phyloP scores from a whole-genome alignment of 2,797 vertebrate species.

The Sebastes nivosus region DNA sequence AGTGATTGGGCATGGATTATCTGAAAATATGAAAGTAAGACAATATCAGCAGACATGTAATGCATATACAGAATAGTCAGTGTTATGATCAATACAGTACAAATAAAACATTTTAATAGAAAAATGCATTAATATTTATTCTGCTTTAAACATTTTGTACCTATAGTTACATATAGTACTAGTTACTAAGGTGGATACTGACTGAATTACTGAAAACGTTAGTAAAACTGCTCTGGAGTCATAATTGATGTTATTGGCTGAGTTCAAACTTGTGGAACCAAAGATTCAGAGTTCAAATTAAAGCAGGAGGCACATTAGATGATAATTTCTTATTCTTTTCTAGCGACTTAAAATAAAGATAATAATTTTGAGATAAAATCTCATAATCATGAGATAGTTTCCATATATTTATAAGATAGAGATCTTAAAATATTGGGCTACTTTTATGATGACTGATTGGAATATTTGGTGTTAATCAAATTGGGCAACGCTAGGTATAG shows the following conservation, averaged over 20 bases:
- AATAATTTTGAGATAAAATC: background rate
- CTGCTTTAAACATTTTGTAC: background rate
- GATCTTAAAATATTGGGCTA: background rate
- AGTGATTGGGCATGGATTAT: slow-evolving; percentile 66
- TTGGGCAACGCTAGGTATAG: background rate
- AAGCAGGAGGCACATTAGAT: background rate
- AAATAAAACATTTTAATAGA: background rate
- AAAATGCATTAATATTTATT: background rate
- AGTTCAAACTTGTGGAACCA: background rate
- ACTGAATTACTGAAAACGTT: background rate
- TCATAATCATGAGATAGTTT: background rate
- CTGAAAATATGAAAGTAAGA: slow-evolving; percentile 47
- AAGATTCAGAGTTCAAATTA: background rate
- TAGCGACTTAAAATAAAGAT: background rate
- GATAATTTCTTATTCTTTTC: background rate
- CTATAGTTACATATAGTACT: background rate
- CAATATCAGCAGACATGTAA: background rate
- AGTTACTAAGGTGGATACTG: background rate
- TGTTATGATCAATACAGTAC: background rate
- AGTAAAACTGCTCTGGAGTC: background rate
- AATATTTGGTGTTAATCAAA: background rate
- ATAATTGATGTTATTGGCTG: background rate
- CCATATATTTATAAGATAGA: background rate
- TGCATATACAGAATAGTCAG: background rate
- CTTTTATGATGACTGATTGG: background rate